Conservation (phyloP, 2,113 vertebrate genomes). For the Gopherus flavomarginatus region DNA sequence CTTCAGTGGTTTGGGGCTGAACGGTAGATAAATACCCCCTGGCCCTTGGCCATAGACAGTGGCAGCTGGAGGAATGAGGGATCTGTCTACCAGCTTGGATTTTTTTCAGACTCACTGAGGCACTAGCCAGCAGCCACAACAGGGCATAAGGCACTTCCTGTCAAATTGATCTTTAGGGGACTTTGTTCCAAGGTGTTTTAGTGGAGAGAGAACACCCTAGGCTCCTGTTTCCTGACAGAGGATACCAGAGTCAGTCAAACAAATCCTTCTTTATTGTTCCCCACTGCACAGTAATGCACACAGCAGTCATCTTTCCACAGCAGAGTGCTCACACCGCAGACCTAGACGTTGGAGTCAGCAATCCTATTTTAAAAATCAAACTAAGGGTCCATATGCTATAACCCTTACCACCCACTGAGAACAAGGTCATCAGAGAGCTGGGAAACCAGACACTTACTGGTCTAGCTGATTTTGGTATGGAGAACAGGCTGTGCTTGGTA, state of each 20-base stretch:
- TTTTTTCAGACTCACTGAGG: background rate
- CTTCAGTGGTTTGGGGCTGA: background rate
- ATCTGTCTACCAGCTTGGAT: background rate
- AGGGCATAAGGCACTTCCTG: background rate
- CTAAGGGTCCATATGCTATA: background rate
- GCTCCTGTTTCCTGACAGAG: background rate
- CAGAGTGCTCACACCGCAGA: background rate
- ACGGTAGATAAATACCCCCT: background rate
- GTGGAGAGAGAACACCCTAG: background rate
- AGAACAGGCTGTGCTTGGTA: no score
- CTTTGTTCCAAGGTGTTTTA: background rate
- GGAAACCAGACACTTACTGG: background rate
- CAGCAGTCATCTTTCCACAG: background rate
- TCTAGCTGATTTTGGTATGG: no score
- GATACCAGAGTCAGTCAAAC: background rate
- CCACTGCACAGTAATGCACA: no score
- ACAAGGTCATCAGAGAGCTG: background rate
- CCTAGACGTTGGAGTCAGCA: fast-evolving
- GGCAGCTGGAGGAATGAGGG: background rate
- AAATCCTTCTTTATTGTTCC: no score
- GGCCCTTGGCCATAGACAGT: no score
- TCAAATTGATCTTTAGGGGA: background rate
- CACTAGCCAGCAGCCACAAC: background rate
- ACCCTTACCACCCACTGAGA: background rate
- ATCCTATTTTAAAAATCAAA: background rate